Evolutionary conservation across 2,113 vertebrate genomes (phyloP).

Genomic region (Limanda limanda): DNA sequence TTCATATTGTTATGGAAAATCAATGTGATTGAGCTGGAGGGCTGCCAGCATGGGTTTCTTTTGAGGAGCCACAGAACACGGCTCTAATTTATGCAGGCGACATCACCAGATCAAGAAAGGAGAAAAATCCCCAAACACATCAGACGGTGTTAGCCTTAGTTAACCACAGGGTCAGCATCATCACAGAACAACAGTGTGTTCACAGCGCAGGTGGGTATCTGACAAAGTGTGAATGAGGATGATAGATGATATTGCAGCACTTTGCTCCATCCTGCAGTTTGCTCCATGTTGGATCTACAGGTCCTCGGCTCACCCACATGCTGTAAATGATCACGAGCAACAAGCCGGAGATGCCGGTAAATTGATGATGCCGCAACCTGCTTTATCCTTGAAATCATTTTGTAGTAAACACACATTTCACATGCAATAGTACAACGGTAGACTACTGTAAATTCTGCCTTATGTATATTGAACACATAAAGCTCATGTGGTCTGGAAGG

Average conservation of each 20-base stretch:
- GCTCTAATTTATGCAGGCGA: slow-evolving; percentile 74
- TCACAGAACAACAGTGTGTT: slow-evolving; percentile 52
- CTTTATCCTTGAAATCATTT: background rate
- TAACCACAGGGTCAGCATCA: slow-evolving; percentile 64
- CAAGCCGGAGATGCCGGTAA: slow-evolving; percentile 3
- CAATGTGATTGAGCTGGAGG: slow-evolving; percentile 83
- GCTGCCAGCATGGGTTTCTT: slow-evolving; percentile 68
- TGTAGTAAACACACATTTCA: background rate
- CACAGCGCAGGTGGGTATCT: slow-evolving; percentile 62
- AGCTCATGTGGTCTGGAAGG: background rate
- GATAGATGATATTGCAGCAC: slow-evolving; percentile 61
- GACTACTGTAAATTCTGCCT: background rate
- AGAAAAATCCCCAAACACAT: slow-evolving; percentile 54
- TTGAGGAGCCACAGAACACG: slow-evolving; percentile 57
- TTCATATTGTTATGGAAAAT: slow-evolving; percentile 87
- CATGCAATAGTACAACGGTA: background rate
- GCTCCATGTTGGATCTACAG: slow-evolving; percentile 27
- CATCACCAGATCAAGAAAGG: slow-evolving; percentile 66
- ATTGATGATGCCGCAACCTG: slow-evolving; percentile 10
- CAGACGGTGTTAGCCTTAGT: slow-evolving; percentile 76
- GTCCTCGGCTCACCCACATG: slow-evolving; percentile 23
- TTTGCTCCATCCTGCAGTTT: slow-evolving; percentile 50
- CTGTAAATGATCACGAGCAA: slow-evolving; percentile 26
- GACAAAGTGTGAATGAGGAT: slow-evolving; percentile 61
- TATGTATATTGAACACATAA: slow-evolving; percentile 3